phyloP scores from a whole-genome alignment of 2,797 vertebrate genomes.

The Caiman crocodilus region DNA sequence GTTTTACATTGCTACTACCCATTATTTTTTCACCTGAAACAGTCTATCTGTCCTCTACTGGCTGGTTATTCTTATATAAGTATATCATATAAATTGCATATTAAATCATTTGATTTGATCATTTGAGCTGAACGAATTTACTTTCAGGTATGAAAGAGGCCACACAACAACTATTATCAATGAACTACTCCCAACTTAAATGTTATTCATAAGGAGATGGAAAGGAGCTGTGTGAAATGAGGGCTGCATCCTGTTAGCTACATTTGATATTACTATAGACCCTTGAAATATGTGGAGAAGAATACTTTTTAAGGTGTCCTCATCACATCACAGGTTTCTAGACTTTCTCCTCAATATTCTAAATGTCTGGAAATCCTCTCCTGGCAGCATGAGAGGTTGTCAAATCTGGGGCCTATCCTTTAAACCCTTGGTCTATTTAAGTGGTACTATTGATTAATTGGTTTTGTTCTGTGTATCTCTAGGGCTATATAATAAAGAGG shows the following conservation, averaged over 20 bases:
- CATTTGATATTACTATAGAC: not conserved
- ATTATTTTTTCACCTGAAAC: not conserved
- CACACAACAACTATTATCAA: not conserved
- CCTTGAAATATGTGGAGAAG: not conserved
- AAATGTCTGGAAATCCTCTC: not conserved
- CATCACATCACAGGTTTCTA: not conserved
- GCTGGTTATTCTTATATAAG: not conserved
- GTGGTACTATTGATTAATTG: not conserved
- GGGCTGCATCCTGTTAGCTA: not conserved
- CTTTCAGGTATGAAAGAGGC: not conserved
- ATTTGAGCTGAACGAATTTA: constrained; percentile 18
- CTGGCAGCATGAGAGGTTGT: not conserved
- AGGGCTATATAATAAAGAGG: not conserved
- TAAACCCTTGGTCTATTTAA: not conserved
- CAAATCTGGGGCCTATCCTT: not conserved
- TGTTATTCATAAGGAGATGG: not conserved
- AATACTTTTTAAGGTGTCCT: not conserved
- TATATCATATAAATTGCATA: not conserved
- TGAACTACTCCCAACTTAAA: not conserved
- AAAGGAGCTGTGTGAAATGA: fast-evolving
- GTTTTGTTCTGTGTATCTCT: not conserved
- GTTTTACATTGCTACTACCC: not conserved
- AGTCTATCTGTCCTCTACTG: not conserved
- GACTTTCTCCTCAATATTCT: not conserved
- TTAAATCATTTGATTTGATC: not conserved